phyloP scores from a whole-genome alignment of 2,888 invertebrate genomes.

The Endomychus coccineus region DNA sequence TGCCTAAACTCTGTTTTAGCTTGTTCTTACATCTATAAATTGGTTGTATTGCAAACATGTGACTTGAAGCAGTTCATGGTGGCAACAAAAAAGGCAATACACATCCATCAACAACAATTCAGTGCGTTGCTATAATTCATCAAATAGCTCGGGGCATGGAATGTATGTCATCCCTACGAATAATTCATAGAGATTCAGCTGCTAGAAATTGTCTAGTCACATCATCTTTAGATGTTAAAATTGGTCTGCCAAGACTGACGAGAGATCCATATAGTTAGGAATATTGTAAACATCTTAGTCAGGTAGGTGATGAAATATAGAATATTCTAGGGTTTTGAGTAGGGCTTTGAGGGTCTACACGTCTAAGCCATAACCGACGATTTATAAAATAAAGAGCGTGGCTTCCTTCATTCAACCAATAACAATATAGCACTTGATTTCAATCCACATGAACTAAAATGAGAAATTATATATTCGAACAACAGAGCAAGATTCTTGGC shows the following conservation, averaged over 20 bases:
- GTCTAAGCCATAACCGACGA: no score
- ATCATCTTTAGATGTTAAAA: conserved; percentile 72
- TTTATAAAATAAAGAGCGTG: no score
- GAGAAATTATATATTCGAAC: no score
- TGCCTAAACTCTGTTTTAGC: no score
- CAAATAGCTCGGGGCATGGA: conserved; percentile 81
- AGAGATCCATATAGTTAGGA: conserved; percentile 85
- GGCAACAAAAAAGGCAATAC: conserved; percentile 51
- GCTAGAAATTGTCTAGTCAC: conserved; percentile 87
- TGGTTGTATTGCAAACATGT: no score
- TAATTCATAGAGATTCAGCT: conserved; percentile 87
- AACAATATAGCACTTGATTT: no score
- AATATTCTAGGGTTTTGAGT: no score
- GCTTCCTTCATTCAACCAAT: no score
- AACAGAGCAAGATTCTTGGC: no score
- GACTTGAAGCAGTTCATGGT: conserved; percentile 84
- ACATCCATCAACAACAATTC: conserved; percentile 60
- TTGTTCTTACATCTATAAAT: no score
- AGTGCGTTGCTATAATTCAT: conserved; percentile 59
- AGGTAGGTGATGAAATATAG: conserved; percentile 42
- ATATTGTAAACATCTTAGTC: conserved; percentile 78
- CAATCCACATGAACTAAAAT: no score
- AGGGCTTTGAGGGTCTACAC: no score
- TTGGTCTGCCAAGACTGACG: conserved; percentile 71
- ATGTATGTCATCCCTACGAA: conserved; percentile 63